Conservation (phyloP, 2,888 invertebrate genomes). For the Bembecia ichneumoniformis region DNA sequence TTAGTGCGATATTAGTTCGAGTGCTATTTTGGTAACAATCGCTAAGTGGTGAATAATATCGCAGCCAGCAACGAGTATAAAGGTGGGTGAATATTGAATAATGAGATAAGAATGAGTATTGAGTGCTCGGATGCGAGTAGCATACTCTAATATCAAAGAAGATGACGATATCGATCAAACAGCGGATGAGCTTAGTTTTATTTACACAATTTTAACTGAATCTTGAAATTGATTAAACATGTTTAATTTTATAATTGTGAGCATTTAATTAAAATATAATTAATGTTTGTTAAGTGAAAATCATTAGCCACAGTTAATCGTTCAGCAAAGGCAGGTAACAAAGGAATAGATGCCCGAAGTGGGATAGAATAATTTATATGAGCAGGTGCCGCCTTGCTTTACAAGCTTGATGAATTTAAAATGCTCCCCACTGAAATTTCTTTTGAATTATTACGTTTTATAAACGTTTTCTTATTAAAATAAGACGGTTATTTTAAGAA, state of each 20-base stretch:
- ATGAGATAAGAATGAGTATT: slow-evolving; percentile 34
- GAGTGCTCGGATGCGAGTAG: slow-evolving; percentile 25
- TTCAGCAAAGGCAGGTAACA: slow-evolving; percentile 37
- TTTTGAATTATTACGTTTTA: slow-evolving; percentile 1
- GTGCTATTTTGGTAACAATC: slow-evolving; percentile 25
- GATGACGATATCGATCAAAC: slow-evolving; percentile 57
- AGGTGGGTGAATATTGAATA: slow-evolving; percentile 53
- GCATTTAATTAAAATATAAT: too few species aligned
- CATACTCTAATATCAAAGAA: slow-evolving; percentile 62
- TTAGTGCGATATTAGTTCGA: slow-evolving; percentile 25
- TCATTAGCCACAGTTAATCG: too few species aligned
- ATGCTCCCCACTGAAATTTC: slow-evolving; percentile 8
- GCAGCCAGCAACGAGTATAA: slow-evolving; percentile 14
- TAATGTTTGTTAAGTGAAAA: too few species aligned
- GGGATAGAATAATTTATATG: slow-evolving; percentile 55
- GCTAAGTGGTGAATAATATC: slow-evolving; percentile 9
- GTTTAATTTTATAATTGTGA: too few species aligned
- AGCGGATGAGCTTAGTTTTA: slow-evolving; percentile 5
- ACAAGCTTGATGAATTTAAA: slow-evolving; percentile 27
- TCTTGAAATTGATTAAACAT: too few species aligned
- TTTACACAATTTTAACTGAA: too few species aligned
- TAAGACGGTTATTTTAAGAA: not conserved
- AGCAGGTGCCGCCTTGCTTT: slow-evolving; percentile 40
- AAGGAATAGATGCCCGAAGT: slow-evolving; percentile 37
- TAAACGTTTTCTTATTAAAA: not conserved